Evolutionary conservation across 2,888 invertebrate genomes (phyloP).

Genomic region (Bombyx huttoni): DNA sequence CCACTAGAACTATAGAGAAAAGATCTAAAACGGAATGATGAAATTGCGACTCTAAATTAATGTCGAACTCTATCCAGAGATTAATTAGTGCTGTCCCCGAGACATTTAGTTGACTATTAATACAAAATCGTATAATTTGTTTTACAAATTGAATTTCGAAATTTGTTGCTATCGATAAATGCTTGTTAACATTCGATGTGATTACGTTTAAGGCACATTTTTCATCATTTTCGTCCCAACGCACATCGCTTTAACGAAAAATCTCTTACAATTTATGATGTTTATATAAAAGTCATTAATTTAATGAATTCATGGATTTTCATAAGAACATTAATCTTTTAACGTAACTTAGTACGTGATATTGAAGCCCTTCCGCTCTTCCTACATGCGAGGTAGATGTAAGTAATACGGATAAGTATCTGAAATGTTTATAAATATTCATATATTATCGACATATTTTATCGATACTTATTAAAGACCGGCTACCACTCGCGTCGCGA

Average conservation of each 20-base stretch:
- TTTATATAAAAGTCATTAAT: neutral
- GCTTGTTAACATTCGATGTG: constrained; percentile 29
- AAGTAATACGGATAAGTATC: constrained; percentile 31
- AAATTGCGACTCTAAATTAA: constrained; percentile 39
- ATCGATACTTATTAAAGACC: constrained; percentile 71
- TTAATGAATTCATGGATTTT: neutral
- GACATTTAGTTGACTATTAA: constrained; percentile 57
- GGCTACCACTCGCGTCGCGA: constrained; percentile 71
- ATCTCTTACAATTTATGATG: neutral
- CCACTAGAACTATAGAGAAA: constrained; percentile 7
- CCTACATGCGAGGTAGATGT: constrained; percentile 16
- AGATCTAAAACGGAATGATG: constrained; percentile 11
- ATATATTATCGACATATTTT: constrained; percentile 68
- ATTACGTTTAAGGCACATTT: constrained; percentile 41
- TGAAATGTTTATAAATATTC: constrained; percentile 69
- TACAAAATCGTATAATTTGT: constrained; percentile 46
- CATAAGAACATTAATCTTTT: constrained; percentile 13
- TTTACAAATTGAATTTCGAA: constrained; percentile 51
- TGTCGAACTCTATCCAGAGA: constrained; percentile 50
- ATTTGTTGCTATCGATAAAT: constrained; percentile 36
- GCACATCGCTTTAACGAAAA: neutral
- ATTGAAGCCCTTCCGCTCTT: constrained; percentile 8
- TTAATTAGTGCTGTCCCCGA: constrained; percentile 61
- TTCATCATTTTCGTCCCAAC: constrained; percentile 27
- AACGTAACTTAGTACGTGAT: constrained; percentile 8